A percentile compares a stretch with the other conserved stretches of the same genome.
These are phyloP conservation scores for Empidonax alnorum DNA, from an alignment of 2,113 vertebrate genomes.

Conservation along the genomic window DNA sequence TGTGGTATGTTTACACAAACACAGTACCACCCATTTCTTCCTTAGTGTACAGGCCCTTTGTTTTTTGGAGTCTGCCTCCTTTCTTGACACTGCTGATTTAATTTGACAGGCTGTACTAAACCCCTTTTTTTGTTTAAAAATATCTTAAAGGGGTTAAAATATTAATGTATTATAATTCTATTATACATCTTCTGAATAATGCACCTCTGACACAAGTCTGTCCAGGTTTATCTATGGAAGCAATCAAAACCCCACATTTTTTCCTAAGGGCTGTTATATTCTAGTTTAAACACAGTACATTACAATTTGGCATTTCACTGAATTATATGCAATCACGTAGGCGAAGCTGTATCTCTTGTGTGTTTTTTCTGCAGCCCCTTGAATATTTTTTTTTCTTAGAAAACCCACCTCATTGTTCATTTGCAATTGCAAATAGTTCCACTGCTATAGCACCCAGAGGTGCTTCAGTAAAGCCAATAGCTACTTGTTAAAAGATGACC, in stretches of 20 bases:
- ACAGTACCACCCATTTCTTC: not conserved
- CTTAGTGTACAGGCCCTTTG: not conserved
- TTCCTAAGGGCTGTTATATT: not conserved
- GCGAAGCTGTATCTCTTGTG: not conserved
- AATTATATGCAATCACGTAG: not conserved
- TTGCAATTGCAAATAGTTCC: not conserved
- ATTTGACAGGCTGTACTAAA: not conserved
- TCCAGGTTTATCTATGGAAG: not conserved
- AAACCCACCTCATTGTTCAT: not conserved
- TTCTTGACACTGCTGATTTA: not conserved
- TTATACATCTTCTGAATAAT: not conserved
- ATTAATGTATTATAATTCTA: not conserved
- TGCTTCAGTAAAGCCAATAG: conserved; percentile 3
- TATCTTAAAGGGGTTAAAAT: not conserved
- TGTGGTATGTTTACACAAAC: not conserved
- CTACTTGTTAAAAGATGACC: conserved; percentile 29
- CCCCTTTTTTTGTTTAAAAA: not conserved
- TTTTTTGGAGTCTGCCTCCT: not conserved
- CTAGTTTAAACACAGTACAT: not conserved
- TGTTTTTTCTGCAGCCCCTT: not conserved
- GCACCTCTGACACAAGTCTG: not conserved
- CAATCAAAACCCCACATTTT: not conserved
- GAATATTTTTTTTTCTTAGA: not conserved
- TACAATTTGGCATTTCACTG: not conserved
- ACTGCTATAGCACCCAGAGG: conserved; percentile 9